A percentile compares a stretch with the other conserved stretches of the same genome.
phyloP scores from a whole-genome alignment of 92 coral and sea anemone species.

The Zoanthus gigantus region DNA sequence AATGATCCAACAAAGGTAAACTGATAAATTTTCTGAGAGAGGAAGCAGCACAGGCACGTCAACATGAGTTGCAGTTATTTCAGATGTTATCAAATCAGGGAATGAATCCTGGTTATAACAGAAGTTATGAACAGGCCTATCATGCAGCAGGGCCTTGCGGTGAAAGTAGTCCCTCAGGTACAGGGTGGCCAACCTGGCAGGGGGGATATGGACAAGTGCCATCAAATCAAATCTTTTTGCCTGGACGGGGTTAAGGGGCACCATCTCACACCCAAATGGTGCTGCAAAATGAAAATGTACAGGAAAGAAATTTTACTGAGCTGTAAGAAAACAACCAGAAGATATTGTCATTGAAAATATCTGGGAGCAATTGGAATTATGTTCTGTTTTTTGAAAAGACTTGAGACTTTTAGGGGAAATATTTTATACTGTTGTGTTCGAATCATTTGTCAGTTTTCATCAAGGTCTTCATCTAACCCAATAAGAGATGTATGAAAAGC shows the following conservation, averaged over 20 bases:
- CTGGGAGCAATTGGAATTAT: neutral
- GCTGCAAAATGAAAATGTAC: slow-evolving; percentile 21
- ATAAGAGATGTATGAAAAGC: no score
- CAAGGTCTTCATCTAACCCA: no score
- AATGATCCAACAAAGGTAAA: slow-evolving; percentile 21
- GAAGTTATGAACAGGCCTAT: slow-evolving; percentile 19
- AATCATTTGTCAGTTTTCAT: no score
- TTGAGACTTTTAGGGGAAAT: no score
- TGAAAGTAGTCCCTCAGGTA: slow-evolving; percentile 7
- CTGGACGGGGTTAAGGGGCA: slow-evolving; percentile 9
- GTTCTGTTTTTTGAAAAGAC: neutral
- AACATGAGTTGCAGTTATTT: slow-evolving; percentile 9
- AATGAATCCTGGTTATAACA: slow-evolving; percentile 22
- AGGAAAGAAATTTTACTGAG: neutral
- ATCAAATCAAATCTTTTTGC: slow-evolving; percentile 9
- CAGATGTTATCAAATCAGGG: slow-evolving; percentile 15
- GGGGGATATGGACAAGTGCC: slow-evolving; percentile 9
- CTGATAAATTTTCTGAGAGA: slow-evolving; percentile 14
- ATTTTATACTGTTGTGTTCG: no score
- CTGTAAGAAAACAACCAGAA: slow-evolving; percentile 2
- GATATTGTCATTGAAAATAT: neutral
- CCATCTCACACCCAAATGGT: neutral
- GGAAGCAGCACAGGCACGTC: slow-evolving; percentile 11
- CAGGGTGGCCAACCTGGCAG: slow-evolving; percentile 19
- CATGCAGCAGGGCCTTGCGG: slow-evolving; percentile 9